Percentiles rank a stretch among this genome's conserved stretches.
phyloP scores from a whole-genome alignment of 1,140 invertebrate species.

The Metaphire vulgaris region DNA sequence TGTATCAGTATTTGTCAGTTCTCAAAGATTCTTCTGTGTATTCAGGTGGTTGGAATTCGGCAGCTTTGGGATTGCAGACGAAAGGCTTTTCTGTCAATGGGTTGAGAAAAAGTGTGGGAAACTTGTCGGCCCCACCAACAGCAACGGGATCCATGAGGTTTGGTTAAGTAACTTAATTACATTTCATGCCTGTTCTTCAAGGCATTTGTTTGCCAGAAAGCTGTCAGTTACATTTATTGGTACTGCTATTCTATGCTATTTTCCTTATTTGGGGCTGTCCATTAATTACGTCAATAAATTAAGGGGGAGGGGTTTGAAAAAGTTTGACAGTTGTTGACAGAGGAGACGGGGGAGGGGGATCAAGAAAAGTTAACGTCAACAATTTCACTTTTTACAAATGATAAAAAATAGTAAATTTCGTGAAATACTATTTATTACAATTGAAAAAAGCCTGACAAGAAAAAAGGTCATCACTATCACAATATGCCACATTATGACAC shows the following conservation, averaged over 20 bases:
- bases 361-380: no score
- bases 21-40: background rate
- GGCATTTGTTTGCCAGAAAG: background rate
- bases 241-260: background rate
- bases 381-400: no score
- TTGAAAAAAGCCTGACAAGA: no score
- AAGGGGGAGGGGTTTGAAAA: no score
- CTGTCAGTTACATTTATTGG: background rate
- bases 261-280: no score
- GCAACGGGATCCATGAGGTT: slow-evolving; percentile 4
- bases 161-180: slow-evolving; percentile 7
- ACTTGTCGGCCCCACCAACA: slow-evolving; percentile 23
- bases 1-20: background rate
- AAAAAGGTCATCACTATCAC: no score
- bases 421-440: no score
- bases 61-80: background rate
- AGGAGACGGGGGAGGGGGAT: no score
- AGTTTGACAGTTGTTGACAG: no score
- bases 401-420: no score
- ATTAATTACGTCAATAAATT: no score
- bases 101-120: slow-evolving; percentile 37
- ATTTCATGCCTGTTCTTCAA: slow-evolving; percentile 26
- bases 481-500: no score
- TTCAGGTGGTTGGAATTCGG: background rate
- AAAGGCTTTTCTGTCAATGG: slow-evolving; percentile 21